Evolutionary conservation across 1,140 invertebrate genomes (phyloP).

Genomic region (Drosophila gunungcola): DNA sequence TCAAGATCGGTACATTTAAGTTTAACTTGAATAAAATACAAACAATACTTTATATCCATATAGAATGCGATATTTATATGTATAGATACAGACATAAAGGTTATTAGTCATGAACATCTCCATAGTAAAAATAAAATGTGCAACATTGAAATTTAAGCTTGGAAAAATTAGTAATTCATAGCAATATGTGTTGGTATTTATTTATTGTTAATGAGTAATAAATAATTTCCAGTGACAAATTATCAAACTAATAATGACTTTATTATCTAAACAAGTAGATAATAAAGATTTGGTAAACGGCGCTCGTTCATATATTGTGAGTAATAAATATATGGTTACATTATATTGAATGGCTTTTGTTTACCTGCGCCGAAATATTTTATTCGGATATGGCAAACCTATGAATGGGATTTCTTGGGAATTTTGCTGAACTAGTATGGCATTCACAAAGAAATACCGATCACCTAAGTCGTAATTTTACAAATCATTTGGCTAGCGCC

Average conservation of each 20-base stretch:
- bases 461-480: background rate
- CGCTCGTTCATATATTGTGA: background rate
- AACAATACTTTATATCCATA: too few species aligned
- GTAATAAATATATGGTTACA: background rate
- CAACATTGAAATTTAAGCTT: too few species aligned
- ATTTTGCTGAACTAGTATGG: background rate
- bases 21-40: too few species aligned
- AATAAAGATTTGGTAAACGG: background rate
- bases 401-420: background rate
- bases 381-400: background rate
- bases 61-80: too few species aligned
- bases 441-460: background rate
- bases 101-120: too few species aligned
- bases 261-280: constrained; percentile 3
- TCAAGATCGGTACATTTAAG: too few species aligned
- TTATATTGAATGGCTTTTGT: background rate
- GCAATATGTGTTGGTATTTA: too few species aligned
- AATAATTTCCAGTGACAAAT: background rate
- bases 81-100: too few species aligned
- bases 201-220: background rate
- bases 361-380: background rate
- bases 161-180: too few species aligned
- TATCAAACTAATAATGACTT: background rate
- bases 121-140: too few species aligned
- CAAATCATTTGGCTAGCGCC: background rate